These are phyloP conservation scores for Clamator glandarius DNA, from an alignment of 2,797 vertebrate genomes.

Conservation along the genomic window DNA sequence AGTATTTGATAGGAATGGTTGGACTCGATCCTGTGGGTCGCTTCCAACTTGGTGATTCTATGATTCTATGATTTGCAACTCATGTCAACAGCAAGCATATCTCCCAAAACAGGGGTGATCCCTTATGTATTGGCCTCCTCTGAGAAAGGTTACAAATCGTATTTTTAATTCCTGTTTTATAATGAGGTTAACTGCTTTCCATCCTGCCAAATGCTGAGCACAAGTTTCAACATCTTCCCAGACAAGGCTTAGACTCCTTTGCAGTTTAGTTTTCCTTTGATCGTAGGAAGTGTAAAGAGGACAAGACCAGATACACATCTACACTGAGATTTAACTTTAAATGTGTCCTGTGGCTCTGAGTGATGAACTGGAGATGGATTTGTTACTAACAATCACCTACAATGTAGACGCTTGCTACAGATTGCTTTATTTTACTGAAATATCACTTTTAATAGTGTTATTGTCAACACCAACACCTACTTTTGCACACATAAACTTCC, in stretches of 20 bases:
- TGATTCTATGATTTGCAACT: too few species aligned
- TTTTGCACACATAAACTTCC: background rate
- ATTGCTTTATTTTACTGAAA: background rate
- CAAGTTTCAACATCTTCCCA: background rate
- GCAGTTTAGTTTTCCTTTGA: background rate
- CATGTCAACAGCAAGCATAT: background rate
- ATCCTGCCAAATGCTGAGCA: background rate
- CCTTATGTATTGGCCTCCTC: background rate
- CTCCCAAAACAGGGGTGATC: background rate
- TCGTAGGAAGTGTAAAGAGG: background rate
- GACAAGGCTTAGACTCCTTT: background rate
- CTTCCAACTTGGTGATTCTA: too few species aligned
- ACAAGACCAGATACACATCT: background rate
- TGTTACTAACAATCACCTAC: background rate
- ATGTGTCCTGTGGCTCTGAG: rapidly evolving
- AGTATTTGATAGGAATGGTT: too few species aligned
- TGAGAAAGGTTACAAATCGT: background rate
- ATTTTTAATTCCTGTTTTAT: background rate
- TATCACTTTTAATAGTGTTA: background rate
- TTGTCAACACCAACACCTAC: background rate
- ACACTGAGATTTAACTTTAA: background rate
- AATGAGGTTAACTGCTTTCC: background rate
- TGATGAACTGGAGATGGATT: background rate
- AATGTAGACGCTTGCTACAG: background rate
- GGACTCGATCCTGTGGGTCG: too few species aligned